Evolutionary conservation across 2,113 vertebrate species (phyloP), one percentile per base, ranked within the genome.

Genomic region (Cynoglossus semilaevis): DNA sequence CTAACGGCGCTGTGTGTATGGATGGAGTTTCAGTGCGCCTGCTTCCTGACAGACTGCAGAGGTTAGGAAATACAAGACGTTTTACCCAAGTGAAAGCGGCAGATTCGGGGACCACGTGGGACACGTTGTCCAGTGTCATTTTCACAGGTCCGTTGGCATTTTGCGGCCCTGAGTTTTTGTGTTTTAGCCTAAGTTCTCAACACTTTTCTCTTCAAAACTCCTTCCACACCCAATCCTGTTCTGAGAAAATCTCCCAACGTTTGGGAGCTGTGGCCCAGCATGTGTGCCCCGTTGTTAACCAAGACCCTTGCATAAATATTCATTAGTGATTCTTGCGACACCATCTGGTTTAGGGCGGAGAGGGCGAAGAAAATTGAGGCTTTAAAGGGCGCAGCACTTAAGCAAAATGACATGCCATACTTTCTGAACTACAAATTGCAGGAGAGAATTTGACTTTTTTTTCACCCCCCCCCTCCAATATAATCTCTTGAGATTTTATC

Each of bases 271-370:
- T 70, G 52, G 59, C 50, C 43, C 15, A 22, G 63, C 52, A 63
- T 41, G 10, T 5, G 42, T 43, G 41, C 51, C 66, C 72, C 75
- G 74, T 77, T 86, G 81, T 84, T 82, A 76, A 55, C 67, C 61
- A 67, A 69, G 67, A 84, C 64, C 82, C 75, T 60, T 57, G 61
- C 76, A 88, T 90, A 82, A 90, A 89, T 90, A 91, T 91, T 88
- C 82, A 90, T 90, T 75, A 88, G 80, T 73, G 18, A 63, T 59
- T 76, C 77, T 74, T 74, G 85, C 87, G 73, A 77, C 73, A 74
- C 89, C 89, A 91, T 90, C 89, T 91, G 90, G 82, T 84, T 76
- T 68, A 70, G 65, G 70, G 75, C 6, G 69, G 64, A 76, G 74
- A 62, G 71, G 67, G 58, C 58, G 72, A 76, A 74, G 69, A 40